These are phyloP conservation scores for rat (Rattus norvegicus) DNA, from an alignment of 2,113 vertebrate species.

Conservation along the genomic window DNA sequence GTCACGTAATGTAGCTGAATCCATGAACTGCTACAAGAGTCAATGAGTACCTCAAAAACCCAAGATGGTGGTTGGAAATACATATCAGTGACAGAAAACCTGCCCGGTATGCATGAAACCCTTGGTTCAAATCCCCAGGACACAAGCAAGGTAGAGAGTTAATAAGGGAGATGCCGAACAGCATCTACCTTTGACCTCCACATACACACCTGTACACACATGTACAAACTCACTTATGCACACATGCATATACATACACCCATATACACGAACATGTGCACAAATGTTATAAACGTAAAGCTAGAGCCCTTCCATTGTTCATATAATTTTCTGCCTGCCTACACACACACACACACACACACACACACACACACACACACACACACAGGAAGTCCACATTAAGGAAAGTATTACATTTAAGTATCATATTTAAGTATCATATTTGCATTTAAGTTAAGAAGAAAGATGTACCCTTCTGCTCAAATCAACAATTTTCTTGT, in stretches of 20 bases:
- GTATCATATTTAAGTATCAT: too few relatives aligned
- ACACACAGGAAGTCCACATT: not conserved
- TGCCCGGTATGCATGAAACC: not conserved
- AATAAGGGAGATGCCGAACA: not conserved
- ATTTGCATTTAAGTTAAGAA: slow-evolving; percentile 47
- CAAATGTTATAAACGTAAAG: not conserved
- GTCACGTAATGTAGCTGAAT: not conserved
- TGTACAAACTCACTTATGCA: not conserved
- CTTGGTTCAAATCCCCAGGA: not conserved
- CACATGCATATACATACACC: not conserved
- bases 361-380: not conserved
- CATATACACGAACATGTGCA: not conserved
- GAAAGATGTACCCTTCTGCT: not conserved
- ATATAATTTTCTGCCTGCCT: not conserved
- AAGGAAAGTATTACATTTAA: too few relatives aligned
- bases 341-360: too few relatives aligned
- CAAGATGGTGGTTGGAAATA: not conserved
- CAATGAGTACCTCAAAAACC: not conserved
- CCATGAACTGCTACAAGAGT: not conserved
- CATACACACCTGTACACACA: not conserved
- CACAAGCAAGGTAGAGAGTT: not conserved
- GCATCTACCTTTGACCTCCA: not conserved
- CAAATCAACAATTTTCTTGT: slow-evolving; percentile 50
- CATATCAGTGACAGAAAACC: not conserved
- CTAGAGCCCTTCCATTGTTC: not conserved